Evolutionary conservation across 2,113 vertebrate genomes (phyloP), one percentile per base, ranked within the genome.

Genomic region (Zootoca vivipara): DNA sequence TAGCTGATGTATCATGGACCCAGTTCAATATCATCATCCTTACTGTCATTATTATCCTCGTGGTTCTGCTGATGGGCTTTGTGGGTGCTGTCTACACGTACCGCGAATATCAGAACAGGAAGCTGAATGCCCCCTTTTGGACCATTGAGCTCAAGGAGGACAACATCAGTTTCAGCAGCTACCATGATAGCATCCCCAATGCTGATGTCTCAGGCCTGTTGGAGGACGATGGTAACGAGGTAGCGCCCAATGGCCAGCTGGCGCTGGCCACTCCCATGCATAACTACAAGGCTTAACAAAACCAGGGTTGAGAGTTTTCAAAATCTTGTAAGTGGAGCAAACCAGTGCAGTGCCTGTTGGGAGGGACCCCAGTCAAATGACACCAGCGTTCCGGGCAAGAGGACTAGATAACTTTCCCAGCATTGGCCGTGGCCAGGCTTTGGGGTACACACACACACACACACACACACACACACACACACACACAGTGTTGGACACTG

Each of bases 161-260:
- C 96, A 99, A 99, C 96, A 99, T 99, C 96, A 99, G 99, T 92
- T 99, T 99, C 92, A 99, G 98, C 97, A 99, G 99, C 95, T 99
- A 99, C 96, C 99, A 99, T 0, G 98, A 99, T 95, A 99, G 98
- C 98, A 98, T 99, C 73, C 99, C 99, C 89, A 99, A 99, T 0
- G 98, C 99, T 0, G 99, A 99, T 0, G 98, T 99, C 78, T 99
- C 98, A 0, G 99, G 98, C 80, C 94, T 99, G 85, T 92, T 99
- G 96, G 99, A 99, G 89, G 99, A 99, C 0, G 98, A 99, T 72
- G 98, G 96, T 22, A 98, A 96, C 0, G 98, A 99, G 86, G 98
- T 98, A 26, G 97, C 98, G 0, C 98, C 98, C 1, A 99, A 99
- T 0, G 98, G 99, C 82, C 99, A 99, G 92, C 97, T 99, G 56